These are phyloP conservation scores for Ichneumoninae sp. DNA, from an alignment of 2,888 invertebrate species.

Conservation along the genomic window DNA sequence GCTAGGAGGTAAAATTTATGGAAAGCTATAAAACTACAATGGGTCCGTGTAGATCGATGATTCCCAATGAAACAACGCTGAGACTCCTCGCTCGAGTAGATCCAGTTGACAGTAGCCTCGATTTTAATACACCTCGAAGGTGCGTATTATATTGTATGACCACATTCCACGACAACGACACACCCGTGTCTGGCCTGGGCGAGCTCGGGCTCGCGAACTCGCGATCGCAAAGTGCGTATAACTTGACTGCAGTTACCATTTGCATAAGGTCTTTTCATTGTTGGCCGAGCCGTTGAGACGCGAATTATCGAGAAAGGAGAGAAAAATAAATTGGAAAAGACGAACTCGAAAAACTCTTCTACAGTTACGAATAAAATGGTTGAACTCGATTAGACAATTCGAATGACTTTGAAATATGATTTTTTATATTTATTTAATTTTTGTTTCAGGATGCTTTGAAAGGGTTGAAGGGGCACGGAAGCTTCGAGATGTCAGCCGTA, in stretches of 20 bases:
- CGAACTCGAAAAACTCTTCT: background rate
- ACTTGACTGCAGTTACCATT: constrained; percentile 40
- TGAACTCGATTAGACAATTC: background rate
- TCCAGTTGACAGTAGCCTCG: constrained; percentile 67
- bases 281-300: constrained; percentile 47
- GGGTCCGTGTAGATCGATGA: constrained; percentile 43
- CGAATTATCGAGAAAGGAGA: constrained; percentile 50
- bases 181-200: constrained; percentile 68
- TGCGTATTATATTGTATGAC: constrained; percentile 68
- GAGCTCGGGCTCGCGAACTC: constrained; percentile 60
- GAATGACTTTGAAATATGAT: background rate
- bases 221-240: constrained; percentile 38
- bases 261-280: constrained; percentile 65
- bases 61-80: background rate
- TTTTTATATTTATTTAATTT: constrained; percentile 24
- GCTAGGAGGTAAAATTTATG: constrained; percentile 29
- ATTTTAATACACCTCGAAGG: constrained; percentile 67
- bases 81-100: constrained; percentile 42
- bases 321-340: constrained; percentile 9
- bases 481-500: constrained; percentile 83
- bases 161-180: constrained; percentile 67
- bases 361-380: background rate
- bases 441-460: constrained; percentile 82
- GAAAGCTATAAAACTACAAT: constrained; percentile 51
- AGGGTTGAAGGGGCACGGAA: constrained; percentile 70